A percentile compares a stretch with the other conserved stretches of the same genome.
Evolutionary conservation across 2,888 invertebrate genomes (phyloP).

Genomic region (Dendrolimus pini): DNA sequence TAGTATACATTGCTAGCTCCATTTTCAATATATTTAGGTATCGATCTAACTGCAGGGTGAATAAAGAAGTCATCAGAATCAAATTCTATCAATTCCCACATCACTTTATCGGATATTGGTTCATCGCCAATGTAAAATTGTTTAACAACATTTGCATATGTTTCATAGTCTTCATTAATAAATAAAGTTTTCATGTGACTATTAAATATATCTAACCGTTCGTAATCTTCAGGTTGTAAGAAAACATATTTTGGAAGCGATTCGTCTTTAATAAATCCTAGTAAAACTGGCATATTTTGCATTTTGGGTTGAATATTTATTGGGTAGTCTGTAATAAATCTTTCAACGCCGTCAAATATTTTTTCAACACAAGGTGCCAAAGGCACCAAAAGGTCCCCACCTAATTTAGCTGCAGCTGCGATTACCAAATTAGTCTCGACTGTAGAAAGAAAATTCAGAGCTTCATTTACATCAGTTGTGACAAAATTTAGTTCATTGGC

Average conservation of each 20-base stretch:
- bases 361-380: constrained; percentile 37
- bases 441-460: constrained; percentile 31
- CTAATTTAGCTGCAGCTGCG: constrained; percentile 26
- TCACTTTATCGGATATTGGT: constrained; percentile 15
- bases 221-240: constrained; percentile 10
- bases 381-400: constrained; percentile 26
- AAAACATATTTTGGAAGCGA: constrained; percentile 8
- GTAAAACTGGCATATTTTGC: constrained; percentile 23
- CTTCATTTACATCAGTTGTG: constrained; percentile 26
- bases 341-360: constrained; percentile 21
- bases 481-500: constrained; percentile 30
- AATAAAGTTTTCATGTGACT: constrained; percentile 18
- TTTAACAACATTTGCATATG: constrained; percentile 23
- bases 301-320: constrained; percentile 20
- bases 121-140: constrained; percentile 45
- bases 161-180: constrained; percentile 17
- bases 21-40: constrained; percentile 29
- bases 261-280: constrained; percentile 32
- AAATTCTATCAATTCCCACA: constrained; percentile 25
- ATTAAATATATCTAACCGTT: constrained; percentile 15
- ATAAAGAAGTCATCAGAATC: constrained; percentile 30
- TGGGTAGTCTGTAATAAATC: constrained; percentile 28
- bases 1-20: constrained; percentile 29
- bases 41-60: constrained; percentile 26
- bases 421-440: constrained; percentile 32